Conservation (phyloP, 1,140 invertebrate species). For the Caenorhabditis brenneri region DNA sequence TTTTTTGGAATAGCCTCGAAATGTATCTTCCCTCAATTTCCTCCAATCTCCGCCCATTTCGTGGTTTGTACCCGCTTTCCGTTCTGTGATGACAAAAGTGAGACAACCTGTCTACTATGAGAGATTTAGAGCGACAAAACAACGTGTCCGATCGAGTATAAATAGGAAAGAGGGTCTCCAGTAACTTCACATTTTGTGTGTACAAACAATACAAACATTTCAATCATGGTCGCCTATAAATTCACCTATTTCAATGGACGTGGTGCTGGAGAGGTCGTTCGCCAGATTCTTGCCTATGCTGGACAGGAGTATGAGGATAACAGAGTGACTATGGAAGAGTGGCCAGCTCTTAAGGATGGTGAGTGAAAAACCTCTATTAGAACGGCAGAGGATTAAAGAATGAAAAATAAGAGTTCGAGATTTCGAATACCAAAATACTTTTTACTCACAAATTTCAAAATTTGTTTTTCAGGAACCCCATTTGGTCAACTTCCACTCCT, state of each 20-base stretch:
- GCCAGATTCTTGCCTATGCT: slow-evolving; percentile 52
- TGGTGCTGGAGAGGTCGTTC: slow-evolving; percentile 26
- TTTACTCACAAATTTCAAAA: slow-evolving; percentile 7
- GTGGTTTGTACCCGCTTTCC: not conserved
- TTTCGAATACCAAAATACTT: too few species aligned
- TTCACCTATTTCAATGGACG: slow-evolving; percentile 36
- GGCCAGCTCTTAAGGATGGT: slow-evolving; percentile 52
- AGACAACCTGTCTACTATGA: not conserved
- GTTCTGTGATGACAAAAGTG: not conserved
- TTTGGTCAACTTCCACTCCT: slow-evolving; percentile 69
- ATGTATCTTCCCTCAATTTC: not conserved
- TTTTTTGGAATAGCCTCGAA: not conserved
- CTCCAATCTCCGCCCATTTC: not conserved
- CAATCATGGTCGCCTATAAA: slow-evolving; percentile 42
- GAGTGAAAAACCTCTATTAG: too few species aligned
- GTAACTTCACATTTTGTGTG: not conserved
- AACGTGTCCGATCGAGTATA: not conserved
- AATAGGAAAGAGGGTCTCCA: not conserved
- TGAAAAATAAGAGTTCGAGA: too few species aligned
- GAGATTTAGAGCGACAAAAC: not conserved
- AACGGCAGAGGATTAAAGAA: too few species aligned
- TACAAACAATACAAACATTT: not conserved
- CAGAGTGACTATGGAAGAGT: slow-evolving; percentile 56
- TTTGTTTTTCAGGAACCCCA: slow-evolving; percentile 56
- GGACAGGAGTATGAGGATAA: slow-evolving; percentile 57